Base-by-base conservation (phyloP, 2,888 invertebrate species). In the Drosophila mimetica region DNA sequence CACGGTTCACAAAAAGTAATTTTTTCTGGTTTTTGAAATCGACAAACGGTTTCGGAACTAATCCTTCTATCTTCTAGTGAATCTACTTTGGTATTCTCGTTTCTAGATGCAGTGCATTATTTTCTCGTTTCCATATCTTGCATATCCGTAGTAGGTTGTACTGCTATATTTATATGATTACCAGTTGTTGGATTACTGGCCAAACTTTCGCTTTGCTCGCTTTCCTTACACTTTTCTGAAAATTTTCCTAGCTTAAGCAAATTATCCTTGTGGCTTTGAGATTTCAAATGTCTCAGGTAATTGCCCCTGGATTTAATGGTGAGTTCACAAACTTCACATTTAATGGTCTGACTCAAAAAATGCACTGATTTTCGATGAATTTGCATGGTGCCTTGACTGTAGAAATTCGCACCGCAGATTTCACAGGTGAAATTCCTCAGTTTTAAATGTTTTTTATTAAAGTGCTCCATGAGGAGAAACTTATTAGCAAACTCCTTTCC, bases 261-360 rank as follows among this genome's bases (percentile, higher is more conserved):
- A 30, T 22, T n/a, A 20, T 79, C 25, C 20, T 55, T 34, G 9
- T 76, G 76, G 1, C 48, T 55, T 9, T 20, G 36, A 13, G 58
- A 73, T 4, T 59, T 47, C n/a, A 66, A 76, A 20, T 76, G 76
- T 6, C 80, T 61, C 6, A 11, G 13, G 16, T 53, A 79, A 13
- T 76, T 79, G 2, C 9, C n/a, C 13, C 36, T 52, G 0, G 61
- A 55, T 16, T 66, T 76, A 4, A 76, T 59, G 14, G 32, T 63
- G 4, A 76, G 9, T 2, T 53, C 18, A n/a, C 76, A 76, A 20
- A 30, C 48, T 2, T 60, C 59, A 11, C 80, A 76, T 54, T 20
- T 18, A 7, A 46, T 7, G 0, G 50, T 9, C 1, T 66, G 44
- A 0, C 4, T 0, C 42, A 30, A n/a, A 7, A 57, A 9, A 9